Base-by-base conservation (phyloP, 2,888 invertebrate genomes). In the Eugnorisma glareosa region DNA sequence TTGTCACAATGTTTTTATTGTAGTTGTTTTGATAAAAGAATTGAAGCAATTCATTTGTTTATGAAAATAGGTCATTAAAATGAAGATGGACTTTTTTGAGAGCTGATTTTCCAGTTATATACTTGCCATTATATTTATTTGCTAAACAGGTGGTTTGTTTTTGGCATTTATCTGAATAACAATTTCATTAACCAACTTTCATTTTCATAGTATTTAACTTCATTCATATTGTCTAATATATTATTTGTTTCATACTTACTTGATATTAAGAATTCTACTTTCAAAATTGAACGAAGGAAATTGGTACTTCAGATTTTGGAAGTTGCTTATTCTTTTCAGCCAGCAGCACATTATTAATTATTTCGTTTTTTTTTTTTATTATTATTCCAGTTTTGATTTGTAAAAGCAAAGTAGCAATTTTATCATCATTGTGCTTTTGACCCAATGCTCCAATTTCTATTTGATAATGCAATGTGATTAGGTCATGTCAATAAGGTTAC, bases 371-470 rank as follows among this genome's bases (percentile, higher is more conserved):
- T 59, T 48, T 67, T 70, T 45, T 13, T 59, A 37, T 67, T 40
- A 18, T 24, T 8, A 64, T 24, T 24, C 15, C 5, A 59, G 18
- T 35, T 4, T 21, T 37, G 1, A 21, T 75, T 43, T 24, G 5
- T 37, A 37, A 28, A 28, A 43, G 15, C 15, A 37, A 18, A 43
- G 5, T n/a, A 21, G 45, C 0, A 31, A 24, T 54, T 45, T 13
- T n/a, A 67, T 37, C 70, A 57, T 45, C 10, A 13, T 5, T 45
- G 13, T 35, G 37, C 57, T 15, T 79, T 64, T 72, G 59, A 59
- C 51, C 45, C 24, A 59, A n/a, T 79, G 18, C 51, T 45, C 64
- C 28, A 43, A 69, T 84, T 84, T 69, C 35, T 72, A 21, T 28
- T 40, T n/a, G n/a, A 59, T 69, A 67, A 79, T 71, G 35, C 18